Percentiles rank a stretch among this genome's conserved stretches.
Conservation (phyloP, 1,140 invertebrate genomes). For the Probaryconus sp. region DNA sequence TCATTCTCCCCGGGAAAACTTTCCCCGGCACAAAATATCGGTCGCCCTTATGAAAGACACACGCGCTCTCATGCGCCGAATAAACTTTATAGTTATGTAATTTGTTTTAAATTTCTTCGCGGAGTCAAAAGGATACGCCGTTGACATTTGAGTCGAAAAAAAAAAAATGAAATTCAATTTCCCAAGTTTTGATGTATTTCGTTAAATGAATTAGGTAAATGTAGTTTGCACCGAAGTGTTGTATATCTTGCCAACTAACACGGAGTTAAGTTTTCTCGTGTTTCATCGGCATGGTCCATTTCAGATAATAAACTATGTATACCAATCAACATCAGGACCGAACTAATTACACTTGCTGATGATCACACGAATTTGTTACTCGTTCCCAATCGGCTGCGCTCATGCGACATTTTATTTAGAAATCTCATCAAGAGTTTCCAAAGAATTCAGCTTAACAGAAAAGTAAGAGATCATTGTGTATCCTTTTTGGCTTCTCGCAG, state of each 20-base stretch:
- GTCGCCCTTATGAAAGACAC: background rate
- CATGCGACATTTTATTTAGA: background rate
- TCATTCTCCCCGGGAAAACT: background rate
- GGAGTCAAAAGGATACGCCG: background rate
- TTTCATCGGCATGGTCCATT: slow-evolving; percentile 13
- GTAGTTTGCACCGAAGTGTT: slow-evolving; percentile 5
- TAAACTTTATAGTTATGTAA: slow-evolving; percentile 1
- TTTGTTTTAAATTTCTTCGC: background rate
- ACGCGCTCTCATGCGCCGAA: background rate
- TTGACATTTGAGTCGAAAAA: slow-evolving; percentile 1
- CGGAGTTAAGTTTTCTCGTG: slow-evolving; percentile 1
- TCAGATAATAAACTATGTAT: slow-evolving; percentile 29
- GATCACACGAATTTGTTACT: slow-evolving; percentile 2
- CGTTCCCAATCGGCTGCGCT: background rate
- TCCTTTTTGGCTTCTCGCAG: too few relatives aligned
- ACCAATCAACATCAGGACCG: slow-evolving; percentile 6
- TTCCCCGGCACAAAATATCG: background rate
- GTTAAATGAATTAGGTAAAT: slow-evolving; percentile 5
- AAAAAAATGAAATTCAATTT: slow-evolving; percentile 14
- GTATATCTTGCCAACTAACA: slow-evolving; percentile 7
- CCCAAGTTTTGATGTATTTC: slow-evolving; percentile 2
- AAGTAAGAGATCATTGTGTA: too few relatives aligned
- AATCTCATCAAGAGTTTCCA: background rate
- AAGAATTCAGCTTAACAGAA: too few relatives aligned
- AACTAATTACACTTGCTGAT: slow-evolving; percentile 4